These are phyloP conservation scores for Oxygymnocypris stewartii DNA, from an alignment of 2,113 vertebrate genomes.

Conservation along the genomic window DNA sequence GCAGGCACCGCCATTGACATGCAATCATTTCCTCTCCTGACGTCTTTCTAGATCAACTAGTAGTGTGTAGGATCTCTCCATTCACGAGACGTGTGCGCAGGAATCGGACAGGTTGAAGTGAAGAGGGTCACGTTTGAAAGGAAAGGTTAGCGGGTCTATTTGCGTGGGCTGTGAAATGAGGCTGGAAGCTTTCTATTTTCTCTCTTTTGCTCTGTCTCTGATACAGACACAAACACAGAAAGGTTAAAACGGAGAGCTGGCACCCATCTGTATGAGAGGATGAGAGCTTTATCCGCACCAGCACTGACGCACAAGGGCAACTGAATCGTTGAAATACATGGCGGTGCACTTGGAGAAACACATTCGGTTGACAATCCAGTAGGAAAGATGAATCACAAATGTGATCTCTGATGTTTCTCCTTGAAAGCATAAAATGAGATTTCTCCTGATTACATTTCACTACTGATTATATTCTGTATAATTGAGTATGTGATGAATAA, in stretches of 20 bases:
- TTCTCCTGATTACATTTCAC: not conserved
- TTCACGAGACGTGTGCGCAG: not conserved
- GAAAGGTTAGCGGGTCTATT: conserved; percentile 31
- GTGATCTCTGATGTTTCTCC: not conserved
- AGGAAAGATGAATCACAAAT: conserved; percentile 1
- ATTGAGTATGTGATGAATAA: too few species aligned
- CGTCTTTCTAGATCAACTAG: conserved; percentile 4
- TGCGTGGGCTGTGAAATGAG: conserved; percentile 13
- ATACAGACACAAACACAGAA: conserved; percentile 9
- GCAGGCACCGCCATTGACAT: conserved; percentile 42
- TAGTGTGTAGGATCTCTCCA: not conserved
- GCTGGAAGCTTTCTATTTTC: conserved; percentile 1
- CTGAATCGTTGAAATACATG: conserved; percentile 23
- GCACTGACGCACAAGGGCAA: conserved; percentile 4
- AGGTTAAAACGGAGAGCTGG: conserved; percentile 13
- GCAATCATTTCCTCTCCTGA: conserved; percentile 1
- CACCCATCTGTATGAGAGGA: conserved; percentile 20
- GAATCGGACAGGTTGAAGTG: conserved; percentile 2
- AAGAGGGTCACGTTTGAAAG: not conserved
- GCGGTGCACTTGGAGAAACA: conserved; percentile 1
- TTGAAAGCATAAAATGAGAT: not conserved
- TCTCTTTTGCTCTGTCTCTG: not conserved
- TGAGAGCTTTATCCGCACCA: not conserved
- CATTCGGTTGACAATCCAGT: not conserved
- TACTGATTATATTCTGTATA: too few species aligned